A percentile compares a stretch with the other conserved stretches of the same genome.
Evolutionary conservation across 2,797 vertebrate species (phyloP).

Genomic region (Crax fasciolata): DNA sequence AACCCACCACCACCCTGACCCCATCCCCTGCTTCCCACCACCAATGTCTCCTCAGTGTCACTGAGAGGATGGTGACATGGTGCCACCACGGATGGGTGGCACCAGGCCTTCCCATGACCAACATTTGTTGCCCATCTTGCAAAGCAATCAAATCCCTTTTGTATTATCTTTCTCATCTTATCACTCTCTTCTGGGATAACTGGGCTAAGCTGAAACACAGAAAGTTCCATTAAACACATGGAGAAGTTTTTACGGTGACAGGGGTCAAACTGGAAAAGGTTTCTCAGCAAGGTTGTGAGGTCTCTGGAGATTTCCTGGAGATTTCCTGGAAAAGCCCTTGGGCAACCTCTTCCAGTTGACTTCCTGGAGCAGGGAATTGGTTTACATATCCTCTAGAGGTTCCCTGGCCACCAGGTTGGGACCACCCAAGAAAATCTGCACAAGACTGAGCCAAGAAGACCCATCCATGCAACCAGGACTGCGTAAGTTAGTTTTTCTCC

Average conservation of each 20-base stretch:
- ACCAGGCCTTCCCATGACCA: neutral
- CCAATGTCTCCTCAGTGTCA: rapidly evolving
- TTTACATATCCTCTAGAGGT: too few relatives aligned
- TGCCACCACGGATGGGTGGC: neutral
- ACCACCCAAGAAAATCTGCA: neutral
- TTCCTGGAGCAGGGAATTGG: too few relatives aligned
- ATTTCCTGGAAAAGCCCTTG: too few relatives aligned
- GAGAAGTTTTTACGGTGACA: too few relatives aligned
- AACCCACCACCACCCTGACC: neutral
- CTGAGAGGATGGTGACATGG: rapidly evolving
- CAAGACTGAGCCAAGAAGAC: neutral
- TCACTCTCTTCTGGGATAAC: neutral
- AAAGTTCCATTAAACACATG: too few relatives aligned
- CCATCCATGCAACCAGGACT: neutral
- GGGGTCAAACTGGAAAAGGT: too few relatives aligned
- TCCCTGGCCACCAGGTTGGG: neutral
- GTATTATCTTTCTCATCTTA: too few relatives aligned
- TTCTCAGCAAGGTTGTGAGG: too few relatives aligned
- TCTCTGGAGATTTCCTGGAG: too few relatives aligned
- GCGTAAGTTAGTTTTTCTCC: neutral
- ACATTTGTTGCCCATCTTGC: rapidly evolving
- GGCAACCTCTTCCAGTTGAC: too few relatives aligned
- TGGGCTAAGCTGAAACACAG: neutral
- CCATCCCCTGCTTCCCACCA: neutral
- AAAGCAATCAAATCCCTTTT: neutral